phyloP scores from a whole-genome alignment of 2,888 invertebrate genomes.

The Sarcophaga caerulescens region DNA sequence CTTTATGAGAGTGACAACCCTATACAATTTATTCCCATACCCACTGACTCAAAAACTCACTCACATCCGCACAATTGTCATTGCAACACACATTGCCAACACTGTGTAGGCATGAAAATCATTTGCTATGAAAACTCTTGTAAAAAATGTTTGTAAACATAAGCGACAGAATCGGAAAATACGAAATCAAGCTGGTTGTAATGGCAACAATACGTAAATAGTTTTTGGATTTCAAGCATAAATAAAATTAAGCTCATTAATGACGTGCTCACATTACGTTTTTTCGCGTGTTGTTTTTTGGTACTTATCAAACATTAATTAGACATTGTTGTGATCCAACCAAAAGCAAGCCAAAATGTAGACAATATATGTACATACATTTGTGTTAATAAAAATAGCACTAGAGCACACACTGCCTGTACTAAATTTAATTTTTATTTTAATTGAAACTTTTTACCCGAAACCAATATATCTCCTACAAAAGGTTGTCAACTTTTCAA shows the following conservation, averaged over 20 bases:
- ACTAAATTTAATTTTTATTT: too few species aligned
- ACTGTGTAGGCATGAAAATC: too few species aligned
- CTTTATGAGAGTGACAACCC: too few species aligned
- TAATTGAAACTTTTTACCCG: too few species aligned
- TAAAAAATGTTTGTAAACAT: conserved; percentile 19
- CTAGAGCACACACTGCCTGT: not conserved
- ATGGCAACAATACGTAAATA: not conserved
- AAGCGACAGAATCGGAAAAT: conserved; percentile 8
- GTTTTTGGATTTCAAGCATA: conserved; percentile 23
- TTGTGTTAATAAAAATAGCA: not conserved
- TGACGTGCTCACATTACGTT: conserved; percentile 52
- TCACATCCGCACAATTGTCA: not conserved
- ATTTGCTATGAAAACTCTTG: not conserved
- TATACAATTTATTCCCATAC: too few species aligned
- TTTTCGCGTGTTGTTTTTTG: conserved; percentile 9
- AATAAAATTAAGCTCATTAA: conserved; percentile 68
- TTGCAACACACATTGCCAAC: not conserved
- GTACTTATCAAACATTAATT: conserved; percentile 29
- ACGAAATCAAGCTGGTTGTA: too few species aligned
- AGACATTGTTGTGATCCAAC: not conserved
- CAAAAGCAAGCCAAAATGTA: not conserved
- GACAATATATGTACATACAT: not conserved
- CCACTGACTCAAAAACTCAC: too few species aligned
- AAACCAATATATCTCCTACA: too few species aligned
- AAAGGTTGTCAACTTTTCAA: too few species aligned